phyloP scores from a whole-genome alignment of 2,797 vertebrate genomes.

The Pteronotus mesoamericanus region DNA sequence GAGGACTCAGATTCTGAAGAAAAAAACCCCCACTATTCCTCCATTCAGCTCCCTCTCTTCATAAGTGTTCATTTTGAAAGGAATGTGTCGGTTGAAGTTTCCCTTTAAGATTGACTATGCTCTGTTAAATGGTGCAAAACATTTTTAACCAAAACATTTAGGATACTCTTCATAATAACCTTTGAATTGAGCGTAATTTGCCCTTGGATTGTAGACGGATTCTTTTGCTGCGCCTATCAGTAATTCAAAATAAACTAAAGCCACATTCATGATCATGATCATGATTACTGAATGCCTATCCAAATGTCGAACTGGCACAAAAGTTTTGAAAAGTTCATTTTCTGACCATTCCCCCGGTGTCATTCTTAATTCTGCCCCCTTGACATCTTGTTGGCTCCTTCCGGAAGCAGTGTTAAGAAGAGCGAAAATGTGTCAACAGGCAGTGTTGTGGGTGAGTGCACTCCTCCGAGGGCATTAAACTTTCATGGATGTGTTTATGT shows the following conservation, averaged over 20 bases:
- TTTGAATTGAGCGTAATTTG: not conserved
- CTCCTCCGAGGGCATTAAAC: slow-evolving; percentile 67
- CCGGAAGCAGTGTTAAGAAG: slow-evolving; percentile 38
- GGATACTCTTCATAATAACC: not conserved
- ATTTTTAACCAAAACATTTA: not conserved
- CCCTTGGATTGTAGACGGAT: not conserved
- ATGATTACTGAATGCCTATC: not conserved
- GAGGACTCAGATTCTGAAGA: not conserved
- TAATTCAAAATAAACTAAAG: not conserved
- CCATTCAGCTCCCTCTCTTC: not conserved
- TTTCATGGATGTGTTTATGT: slow-evolving; percentile 78
- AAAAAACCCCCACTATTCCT: not conserved
- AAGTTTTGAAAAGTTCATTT: slow-evolving; percentile 35
- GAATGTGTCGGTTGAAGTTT: not conserved
- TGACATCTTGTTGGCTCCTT: slow-evolving; percentile 47
- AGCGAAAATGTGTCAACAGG: slow-evolving; percentile 34
- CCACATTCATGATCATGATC: not conserved
- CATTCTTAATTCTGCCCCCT: slow-evolving; percentile 10
- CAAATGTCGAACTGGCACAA: not conserved
- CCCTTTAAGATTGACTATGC: not conserved
- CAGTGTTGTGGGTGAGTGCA: not conserved
- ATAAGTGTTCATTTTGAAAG: not conserved
- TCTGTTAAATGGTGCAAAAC: not conserved
- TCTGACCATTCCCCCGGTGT: not conserved
- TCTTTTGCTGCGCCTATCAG: not conserved